Evolutionary conservation across 2,888 invertebrate species (phyloP), one percentile per base, ranked within the genome.

Genomic region (Drosophila barbarae): DNA sequence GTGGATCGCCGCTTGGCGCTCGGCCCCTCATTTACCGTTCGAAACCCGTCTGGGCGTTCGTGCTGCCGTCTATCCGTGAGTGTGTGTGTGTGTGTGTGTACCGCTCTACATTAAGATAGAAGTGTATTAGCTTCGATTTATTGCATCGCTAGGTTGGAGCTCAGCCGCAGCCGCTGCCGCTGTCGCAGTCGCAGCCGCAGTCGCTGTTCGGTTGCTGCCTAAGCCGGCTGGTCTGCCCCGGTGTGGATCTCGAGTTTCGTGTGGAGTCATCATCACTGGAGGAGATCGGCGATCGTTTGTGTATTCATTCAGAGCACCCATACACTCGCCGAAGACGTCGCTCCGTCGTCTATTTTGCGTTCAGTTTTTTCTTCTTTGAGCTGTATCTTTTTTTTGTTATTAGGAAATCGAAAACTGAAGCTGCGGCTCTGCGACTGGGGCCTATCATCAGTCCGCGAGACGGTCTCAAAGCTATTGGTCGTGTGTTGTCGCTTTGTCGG

Each of bases 381-480:
- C 21, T 38, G 56, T 51, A 38, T 49, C 21, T 60, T 35, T 21
- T 34, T 42, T 61, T 51, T 51, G 81, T 81, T 81, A 81, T 81
- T 81, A 81, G 80, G 80, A 81, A 81, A 81, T 81, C 80, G 84
- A 80, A 80, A 80, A 81, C 53, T 69, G 69, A 61, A 50, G 61
- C 69, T 68, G 61, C 46, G 50, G 50, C 68, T 47, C 46, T 59
- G 68, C 59, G 68, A 59, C 67, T 58, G 68, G 47, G 61, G 69
- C 84, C 82, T 79, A 82, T 78, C 77, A 80, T 85, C 85, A 85
- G 85, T 85, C 85, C 84, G 84, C 77, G 86, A 85, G 86, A 86
- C 86, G 85, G 86, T 85, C 85, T 85, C 85, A 80, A 85, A 85
- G 80, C 82, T 82, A 80, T 83, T 86, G 85, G 85, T 86, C 84